These are phyloP conservation scores for Penaeus monodon DNA, from an alignment of 2,888 invertebrate genomes.

Conservation along the genomic window DNA sequence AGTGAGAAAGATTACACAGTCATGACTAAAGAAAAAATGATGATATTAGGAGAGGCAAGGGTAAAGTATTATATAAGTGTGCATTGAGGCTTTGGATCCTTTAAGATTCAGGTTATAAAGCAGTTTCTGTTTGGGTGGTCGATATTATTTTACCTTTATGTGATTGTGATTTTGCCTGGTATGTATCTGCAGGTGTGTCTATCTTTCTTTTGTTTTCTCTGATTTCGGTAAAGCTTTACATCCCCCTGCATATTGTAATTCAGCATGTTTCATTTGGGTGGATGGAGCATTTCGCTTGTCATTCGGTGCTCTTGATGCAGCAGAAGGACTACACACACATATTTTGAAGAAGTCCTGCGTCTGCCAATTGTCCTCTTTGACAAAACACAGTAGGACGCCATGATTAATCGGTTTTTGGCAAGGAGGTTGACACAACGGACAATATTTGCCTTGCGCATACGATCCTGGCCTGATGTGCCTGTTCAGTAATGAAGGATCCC, in stretches of 20 bases:
- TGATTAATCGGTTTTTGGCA: conserved; percentile 69
- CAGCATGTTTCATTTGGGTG: conserved; percentile 66
- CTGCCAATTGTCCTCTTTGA: conserved; percentile 68
- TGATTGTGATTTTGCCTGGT: no score
- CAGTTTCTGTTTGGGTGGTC: no score
- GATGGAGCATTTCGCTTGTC: conserved; percentile 66
- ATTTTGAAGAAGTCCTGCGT: conserved; percentile 76
- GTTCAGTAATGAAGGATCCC: conserved; percentile 66
- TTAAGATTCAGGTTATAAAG: no score
- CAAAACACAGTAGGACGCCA: conserved; percentile 70
- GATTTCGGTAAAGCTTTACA: not conserved
- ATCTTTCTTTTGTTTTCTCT: no score
- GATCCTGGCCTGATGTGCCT: conserved; percentile 67
- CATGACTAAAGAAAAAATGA: no score
- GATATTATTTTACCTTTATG: no score
- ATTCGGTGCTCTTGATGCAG: conserved; percentile 59
- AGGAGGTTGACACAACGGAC: conserved; percentile 68
- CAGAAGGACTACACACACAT: conserved; percentile 72
- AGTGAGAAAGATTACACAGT: no score
- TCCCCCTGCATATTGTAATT: not conserved
- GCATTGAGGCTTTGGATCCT: no score
- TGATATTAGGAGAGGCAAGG: conserved; percentile 5
- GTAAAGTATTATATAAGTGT: not conserved
- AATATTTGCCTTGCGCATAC: conserved; percentile 66
- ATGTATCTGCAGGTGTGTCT: no score